These are phyloP conservation scores for Orthonevra nobilis DNA, from an alignment of 2,888 invertebrate genomes.

Conservation along the genomic window DNA sequence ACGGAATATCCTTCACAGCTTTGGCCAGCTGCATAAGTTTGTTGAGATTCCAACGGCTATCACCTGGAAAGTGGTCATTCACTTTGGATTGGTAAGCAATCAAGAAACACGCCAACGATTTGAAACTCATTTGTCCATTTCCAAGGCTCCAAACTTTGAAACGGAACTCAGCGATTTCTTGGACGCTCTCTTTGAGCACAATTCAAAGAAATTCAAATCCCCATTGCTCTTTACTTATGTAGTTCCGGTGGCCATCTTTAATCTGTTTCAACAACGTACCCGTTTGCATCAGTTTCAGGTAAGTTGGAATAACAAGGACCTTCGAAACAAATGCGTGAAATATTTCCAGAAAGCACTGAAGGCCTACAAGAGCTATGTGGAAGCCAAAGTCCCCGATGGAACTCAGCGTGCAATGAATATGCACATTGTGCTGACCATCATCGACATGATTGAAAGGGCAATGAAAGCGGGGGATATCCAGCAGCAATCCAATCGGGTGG, in stretches of 20 bases:
- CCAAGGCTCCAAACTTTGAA: constrained; percentile 19
- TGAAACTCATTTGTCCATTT: neutral
- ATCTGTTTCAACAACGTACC: constrained; percentile 23
- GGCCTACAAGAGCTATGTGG: constrained; percentile 47
- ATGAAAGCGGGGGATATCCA: constrained; percentile 9
- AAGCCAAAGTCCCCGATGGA: constrained; percentile 13
- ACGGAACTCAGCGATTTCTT: constrained; percentile 30
- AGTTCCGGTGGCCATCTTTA: constrained; percentile 53
- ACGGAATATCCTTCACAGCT: constrained; percentile 27
- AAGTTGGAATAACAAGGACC: neutral
- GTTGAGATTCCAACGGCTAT: constrained; percentile 48
- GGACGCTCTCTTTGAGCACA: constrained; percentile 50
- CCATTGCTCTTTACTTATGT: constrained; percentile 39
- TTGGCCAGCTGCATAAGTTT: constrained; percentile 39
- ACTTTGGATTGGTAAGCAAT: constrained; percentile 42
- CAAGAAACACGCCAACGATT: neutral
- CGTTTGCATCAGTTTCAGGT: constrained; percentile 17
- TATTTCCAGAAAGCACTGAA: constrained; percentile 35
- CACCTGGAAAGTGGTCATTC: constrained; percentile 43
- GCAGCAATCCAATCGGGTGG: constrained; percentile 31
- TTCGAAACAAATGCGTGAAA: neutral
- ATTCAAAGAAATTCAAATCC: constrained; percentile 34
- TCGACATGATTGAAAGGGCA: constrained; percentile 51
- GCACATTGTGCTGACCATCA: constrained; percentile 48
- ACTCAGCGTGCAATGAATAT: constrained; percentile 45